These are phyloP conservation scores for Phaethon lepturus DNA, from an alignment of 2,113 vertebrate genomes.

Conservation along the genomic window DNA sequence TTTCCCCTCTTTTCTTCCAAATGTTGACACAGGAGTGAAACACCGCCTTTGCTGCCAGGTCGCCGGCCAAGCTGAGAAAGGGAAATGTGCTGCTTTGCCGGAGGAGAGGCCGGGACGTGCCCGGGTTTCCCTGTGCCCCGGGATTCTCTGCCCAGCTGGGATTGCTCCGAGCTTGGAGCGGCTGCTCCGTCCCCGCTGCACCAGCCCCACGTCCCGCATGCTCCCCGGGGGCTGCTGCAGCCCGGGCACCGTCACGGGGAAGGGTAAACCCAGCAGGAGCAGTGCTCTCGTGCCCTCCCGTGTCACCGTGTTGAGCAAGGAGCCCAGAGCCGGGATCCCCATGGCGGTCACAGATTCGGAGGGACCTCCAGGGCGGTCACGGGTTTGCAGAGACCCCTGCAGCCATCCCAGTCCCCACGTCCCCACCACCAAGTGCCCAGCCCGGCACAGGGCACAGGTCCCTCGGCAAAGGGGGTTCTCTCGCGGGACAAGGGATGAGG, in stretches of 20 bases:
- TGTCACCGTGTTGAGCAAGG: rapidly evolving
- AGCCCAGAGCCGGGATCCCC: background rate
- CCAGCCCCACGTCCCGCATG: rapidly evolving
- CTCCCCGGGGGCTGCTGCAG: background rate
- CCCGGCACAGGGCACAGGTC: background rate
- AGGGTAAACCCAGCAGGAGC: background rate
- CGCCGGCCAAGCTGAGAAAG: background rate
- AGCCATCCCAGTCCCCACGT: background rate
- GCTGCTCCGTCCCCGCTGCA: background rate
- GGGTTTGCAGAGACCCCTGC: background rate
- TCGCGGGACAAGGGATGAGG: rapidly evolving
- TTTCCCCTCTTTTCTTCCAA: conserved; percentile 28
- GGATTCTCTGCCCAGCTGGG: background rate
- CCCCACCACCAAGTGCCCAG: background rate
- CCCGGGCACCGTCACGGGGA: rapidly evolving
- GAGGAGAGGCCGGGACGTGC: background rate
- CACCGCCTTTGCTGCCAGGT: conserved; percentile 26
- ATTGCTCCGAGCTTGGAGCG: background rate
- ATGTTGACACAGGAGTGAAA: conserved; percentile 61
- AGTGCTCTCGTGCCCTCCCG: background rate
- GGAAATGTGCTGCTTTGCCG: background rate
- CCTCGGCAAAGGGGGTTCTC: background rate
- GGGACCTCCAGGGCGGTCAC: rapidly evolving
- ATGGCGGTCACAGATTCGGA: background rate
- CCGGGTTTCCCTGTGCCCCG: background rate